phyloP scores from a whole-genome alignment of 2,113 vertebrate species.

The Upupa epops region DNA sequence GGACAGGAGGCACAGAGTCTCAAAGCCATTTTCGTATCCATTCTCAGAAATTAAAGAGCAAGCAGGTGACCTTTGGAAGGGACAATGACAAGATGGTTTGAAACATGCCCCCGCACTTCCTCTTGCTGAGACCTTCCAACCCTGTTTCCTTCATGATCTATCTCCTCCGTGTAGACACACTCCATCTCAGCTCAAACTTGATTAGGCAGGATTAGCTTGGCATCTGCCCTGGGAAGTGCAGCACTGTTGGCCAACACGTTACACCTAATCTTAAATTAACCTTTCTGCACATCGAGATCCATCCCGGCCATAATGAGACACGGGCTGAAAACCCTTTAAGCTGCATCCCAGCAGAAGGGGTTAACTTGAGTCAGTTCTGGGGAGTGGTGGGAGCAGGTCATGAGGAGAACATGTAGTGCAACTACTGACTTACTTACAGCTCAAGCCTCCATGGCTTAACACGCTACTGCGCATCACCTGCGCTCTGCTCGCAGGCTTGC shows the following conservation, averaged over 20 bases:
- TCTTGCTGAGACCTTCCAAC: not conserved
- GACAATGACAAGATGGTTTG: not conserved
- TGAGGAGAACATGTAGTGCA: not conserved
- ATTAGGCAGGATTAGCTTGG: not conserved
- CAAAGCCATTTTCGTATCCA: not conserved
- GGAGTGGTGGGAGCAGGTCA: not conserved
- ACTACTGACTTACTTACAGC: accelerated
- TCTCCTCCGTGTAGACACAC: not conserved
- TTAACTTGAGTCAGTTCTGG: not conserved
- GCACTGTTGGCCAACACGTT: not conserved
- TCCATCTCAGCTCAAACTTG: not conserved
- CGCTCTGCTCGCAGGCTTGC: not conserved
- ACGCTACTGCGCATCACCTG: not conserved
- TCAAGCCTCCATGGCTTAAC: not conserved
- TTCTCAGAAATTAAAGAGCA: not conserved
- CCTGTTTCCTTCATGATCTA: not conserved
- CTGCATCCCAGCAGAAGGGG: not conserved
- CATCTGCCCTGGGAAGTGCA: not conserved
- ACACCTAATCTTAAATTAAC: not conserved
- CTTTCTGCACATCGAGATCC: accelerated
- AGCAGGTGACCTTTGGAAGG: not conserved
- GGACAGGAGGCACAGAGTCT: not conserved
- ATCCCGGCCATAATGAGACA: not conserved
- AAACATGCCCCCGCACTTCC: accelerated
- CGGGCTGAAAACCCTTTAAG: not conserved